These are phyloP conservation scores for Melospiza melodia DNA, from an alignment of 2,113 vertebrate genomes.

Conservation along the genomic window DNA sequence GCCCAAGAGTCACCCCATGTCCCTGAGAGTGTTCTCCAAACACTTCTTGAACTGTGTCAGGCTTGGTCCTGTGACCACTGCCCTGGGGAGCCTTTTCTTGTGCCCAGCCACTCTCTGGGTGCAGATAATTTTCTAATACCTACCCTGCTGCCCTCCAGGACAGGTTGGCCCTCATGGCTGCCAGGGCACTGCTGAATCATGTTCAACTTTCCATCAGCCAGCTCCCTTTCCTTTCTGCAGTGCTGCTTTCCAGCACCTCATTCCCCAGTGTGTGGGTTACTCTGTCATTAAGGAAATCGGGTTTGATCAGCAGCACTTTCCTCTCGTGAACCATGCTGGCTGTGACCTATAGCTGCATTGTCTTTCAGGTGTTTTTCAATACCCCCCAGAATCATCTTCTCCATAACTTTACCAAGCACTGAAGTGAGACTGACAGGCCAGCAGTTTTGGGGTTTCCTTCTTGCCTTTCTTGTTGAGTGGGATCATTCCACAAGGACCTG, in stretches of 20 bases:
- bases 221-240: neutral
- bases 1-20: neutral
- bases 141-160: neutral
- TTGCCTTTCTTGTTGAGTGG: neutral
- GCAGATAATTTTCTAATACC: neutral
- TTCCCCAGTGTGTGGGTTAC: neutral
- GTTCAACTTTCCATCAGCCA: neutral
- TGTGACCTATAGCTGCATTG: neutral
- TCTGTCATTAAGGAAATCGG: neutral
- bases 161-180: neutral
- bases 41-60: neutral
- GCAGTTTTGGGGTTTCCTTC: neutral
- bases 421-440: neutral
- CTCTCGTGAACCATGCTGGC: neutral
- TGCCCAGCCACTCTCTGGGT: neutral
- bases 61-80: neutral
- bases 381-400: neutral
- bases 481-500: rapidly evolving
- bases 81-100: neutral
- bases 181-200: neutral
- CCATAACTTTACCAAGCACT: neutral
- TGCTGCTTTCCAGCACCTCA: neutral
- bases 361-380: neutral
- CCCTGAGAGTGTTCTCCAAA: neutral
- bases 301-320: neutral